Percentiles rank a stretch among this genome's conserved stretches.
Evolutionary conservation across 2,113 vertebrate species (phyloP).

Genomic region (Struthidea cinerea): DNA sequence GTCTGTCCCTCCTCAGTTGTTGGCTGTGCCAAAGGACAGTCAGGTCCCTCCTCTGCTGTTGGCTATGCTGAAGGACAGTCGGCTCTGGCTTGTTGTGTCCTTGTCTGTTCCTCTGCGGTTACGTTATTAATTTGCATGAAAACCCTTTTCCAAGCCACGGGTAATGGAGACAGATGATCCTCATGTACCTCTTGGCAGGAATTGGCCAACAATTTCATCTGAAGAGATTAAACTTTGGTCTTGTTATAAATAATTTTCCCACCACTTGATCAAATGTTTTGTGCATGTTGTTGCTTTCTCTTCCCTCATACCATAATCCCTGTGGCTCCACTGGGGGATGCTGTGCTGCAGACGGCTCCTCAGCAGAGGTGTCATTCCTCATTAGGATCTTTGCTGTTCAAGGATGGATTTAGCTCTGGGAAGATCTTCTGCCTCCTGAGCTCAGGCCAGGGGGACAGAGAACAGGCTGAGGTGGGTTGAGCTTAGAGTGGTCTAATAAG

Average conservation of each 20-base stretch:
- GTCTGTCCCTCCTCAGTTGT: neutral
- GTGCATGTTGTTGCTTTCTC: neutral
- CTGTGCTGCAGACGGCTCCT: neutral
- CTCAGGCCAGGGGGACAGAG: neutral
- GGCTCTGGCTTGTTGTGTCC: neutral
- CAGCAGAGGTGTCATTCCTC: neutral
- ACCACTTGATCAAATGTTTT: constrained; percentile 43
- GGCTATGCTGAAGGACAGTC: neutral
- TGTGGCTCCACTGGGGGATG: neutral
- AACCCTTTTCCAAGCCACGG: constrained; percentile 41
- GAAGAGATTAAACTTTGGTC: constrained; percentile 65
- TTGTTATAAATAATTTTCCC: constrained; percentile 54
- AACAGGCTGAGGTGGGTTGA: neutral
- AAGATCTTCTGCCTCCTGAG: neutral
- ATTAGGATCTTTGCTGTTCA: constrained; percentile 4
- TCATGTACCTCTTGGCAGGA: constrained; percentile 36
- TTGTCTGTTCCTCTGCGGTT: neutral
- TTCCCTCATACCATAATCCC: neutral
- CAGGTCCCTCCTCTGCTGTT: neutral
- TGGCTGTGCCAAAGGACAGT: neutral
- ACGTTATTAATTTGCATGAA: constrained; percentile 52
- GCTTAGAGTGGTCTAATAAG: neutral
- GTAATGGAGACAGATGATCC: constrained; percentile 66
- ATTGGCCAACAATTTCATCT: constrained; percentile 55
- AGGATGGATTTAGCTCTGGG: neutral